These are phyloP conservation scores for Galerucella nymphaeae DNA, from an alignment of 2,888 invertebrate genomes.

Conservation along the genomic window DNA sequence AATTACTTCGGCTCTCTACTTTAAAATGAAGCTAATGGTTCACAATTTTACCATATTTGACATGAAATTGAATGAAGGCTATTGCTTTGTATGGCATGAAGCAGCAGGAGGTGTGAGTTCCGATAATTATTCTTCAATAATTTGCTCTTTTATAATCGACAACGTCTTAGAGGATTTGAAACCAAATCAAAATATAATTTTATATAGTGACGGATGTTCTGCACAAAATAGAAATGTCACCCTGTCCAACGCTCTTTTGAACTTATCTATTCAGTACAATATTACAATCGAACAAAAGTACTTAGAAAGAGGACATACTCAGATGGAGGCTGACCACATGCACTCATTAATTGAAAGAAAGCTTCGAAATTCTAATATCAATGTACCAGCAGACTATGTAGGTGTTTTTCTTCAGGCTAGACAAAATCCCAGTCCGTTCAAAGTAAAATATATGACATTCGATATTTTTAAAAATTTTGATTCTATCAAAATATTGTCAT, in stretches of 20 bases:
- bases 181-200: conserved; percentile 3
- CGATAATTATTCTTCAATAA: conserved; percentile 12
- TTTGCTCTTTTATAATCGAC: conserved; percentile 1
- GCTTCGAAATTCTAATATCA: conserved; percentile 28
- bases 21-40: conserved; percentile 11
- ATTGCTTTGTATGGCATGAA: conserved; percentile 20
- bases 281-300: conserved; percentile 40
- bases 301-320: conserved; percentile 38
- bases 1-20: conserved; percentile 7
- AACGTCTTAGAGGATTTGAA: not conserved
- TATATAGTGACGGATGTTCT: conserved; percentile 35
- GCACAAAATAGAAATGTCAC: conserved; percentile 35
- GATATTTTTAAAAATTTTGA: conserved; percentile 32
- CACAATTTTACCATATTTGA: conserved; percentile 3
- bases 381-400: conserved; percentile 36
- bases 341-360: conserved; percentile 37
- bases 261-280: conserved; percentile 34
- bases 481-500: conserved; percentile 21
- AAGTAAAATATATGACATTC: conserved; percentile 30
- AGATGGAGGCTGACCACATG: conserved; percentile 40
- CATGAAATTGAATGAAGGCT: conserved; percentile 11
- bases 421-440: conserved; percentile 30
- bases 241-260: conserved; percentile 35
- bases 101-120: conserved; percentile 6
- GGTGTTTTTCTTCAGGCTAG: conserved; percentile 25